Percentiles rank a stretch among this genome's conserved stretches.
phyloP scores from a whole-genome alignment of 2,888 invertebrate genomes.

The Megamerina dolium region DNA sequence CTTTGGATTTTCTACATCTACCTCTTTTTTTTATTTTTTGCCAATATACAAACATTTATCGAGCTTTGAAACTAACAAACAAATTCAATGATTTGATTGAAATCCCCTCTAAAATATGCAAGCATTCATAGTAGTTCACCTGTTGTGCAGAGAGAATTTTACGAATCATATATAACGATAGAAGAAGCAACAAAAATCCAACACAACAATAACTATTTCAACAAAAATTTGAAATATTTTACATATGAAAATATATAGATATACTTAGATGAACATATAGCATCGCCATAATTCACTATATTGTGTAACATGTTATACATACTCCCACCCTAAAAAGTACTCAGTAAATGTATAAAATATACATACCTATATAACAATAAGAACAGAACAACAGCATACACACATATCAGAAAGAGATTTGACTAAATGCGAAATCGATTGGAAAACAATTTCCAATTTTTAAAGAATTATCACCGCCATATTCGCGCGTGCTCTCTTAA shows the following conservation, averaged over 20 bases:
- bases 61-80: slow-evolving; percentile 5
- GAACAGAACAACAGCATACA: background rate
- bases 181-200: background rate
- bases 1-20: no score
- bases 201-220: slow-evolving; percentile 12
- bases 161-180: no score
- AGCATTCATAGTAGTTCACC: no score
- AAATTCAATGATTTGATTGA: slow-evolving; percentile 9
- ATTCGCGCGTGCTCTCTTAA: slow-evolving; percentile 48
- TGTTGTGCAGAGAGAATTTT: no score
- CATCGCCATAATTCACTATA: no score
- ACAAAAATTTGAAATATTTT: slow-evolving; percentile 14
- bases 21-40: background rate
- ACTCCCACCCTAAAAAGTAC: no score
- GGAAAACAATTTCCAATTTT: slow-evolving; percentile 50
- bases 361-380: background rate
- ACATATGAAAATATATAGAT: slow-evolving; percentile 11
- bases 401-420: slow-evolving; percentile 29
- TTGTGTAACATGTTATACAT: no score
- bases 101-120: slow-evolving; percentile 4
- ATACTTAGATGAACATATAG: no score
- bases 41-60: slow-evolving; percentile 2
- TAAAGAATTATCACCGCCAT: slow-evolving; percentile 49
- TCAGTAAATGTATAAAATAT: no score
- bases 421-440: slow-evolving; percentile 48